A percentile compares a stretch with the other conserved stretches of the same genome.
These are phyloP conservation scores for Scaptomyza cyrtandrae DNA, from an alignment of 2,888 invertebrate species.

Conservation along the genomic window DNA sequence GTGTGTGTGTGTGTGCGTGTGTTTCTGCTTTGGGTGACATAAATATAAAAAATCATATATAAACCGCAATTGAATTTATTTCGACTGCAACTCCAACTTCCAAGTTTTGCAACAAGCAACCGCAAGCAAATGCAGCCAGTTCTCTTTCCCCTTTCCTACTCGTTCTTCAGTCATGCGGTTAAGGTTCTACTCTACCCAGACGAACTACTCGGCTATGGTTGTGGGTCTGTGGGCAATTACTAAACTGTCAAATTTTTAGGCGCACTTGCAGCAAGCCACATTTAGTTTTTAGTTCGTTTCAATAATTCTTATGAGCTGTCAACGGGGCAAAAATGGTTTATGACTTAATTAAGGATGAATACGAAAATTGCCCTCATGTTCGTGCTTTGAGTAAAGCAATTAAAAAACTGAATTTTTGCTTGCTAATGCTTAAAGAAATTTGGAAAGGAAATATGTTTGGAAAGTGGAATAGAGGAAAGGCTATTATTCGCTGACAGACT, in stretches of 20 bases:
- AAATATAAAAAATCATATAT: constrained; percentile 76
- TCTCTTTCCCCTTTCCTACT: neutral
- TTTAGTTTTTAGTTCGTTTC: constrained; percentile 54
- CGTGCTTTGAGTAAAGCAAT: constrained; percentile 18
- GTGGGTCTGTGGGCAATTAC: constrained; percentile 48
- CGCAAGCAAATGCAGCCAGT: constrained; percentile 50
- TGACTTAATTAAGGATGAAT: constrained; percentile 68
- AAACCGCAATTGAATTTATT: constrained; percentile 82
- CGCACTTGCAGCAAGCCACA: constrained; percentile 47
- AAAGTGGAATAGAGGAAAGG: neutral
- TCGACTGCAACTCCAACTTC: constrained; percentile 63
- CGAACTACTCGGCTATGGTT: constrained; percentile 1
- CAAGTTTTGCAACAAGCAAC: constrained; percentile 44
- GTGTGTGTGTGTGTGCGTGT: constrained; percentile 26
- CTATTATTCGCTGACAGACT: neutral
- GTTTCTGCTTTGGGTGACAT: constrained; percentile 64
- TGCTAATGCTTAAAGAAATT: neutral
- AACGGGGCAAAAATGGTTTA: constrained; percentile 65
- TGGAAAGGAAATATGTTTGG: too few relatives aligned
- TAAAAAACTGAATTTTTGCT: constrained; percentile 9
- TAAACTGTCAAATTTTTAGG: constrained; percentile 79
- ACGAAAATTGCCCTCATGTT: constrained; percentile 7
- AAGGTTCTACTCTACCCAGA: constrained; percentile 7
- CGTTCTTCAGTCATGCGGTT: constrained; percentile 1
- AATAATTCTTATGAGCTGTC: constrained; percentile 71